phyloP scores from a whole-genome alignment of 1,140 invertebrate species.

The Lordiphosa collinella region DNA sequence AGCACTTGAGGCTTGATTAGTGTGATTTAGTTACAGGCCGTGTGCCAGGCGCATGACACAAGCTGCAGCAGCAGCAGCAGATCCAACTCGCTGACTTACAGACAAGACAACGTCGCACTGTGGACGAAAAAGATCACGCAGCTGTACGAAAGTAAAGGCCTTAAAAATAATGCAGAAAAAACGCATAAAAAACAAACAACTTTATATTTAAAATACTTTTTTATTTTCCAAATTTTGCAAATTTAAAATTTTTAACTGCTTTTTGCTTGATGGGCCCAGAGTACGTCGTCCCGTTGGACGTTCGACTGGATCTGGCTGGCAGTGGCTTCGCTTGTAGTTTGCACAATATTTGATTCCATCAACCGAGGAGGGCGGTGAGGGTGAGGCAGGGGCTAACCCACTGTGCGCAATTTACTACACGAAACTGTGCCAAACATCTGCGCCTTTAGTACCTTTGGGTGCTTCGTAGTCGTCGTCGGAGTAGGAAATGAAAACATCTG shows the following conservation, averaged over 20 bases:
- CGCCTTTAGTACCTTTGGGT: conserved; percentile 57
- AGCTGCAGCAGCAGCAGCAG: conserved; percentile 30
- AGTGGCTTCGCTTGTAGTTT: conserved; percentile 52
- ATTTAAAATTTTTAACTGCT: no score
- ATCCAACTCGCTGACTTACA: conserved; percentile 2
- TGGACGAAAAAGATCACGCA: no score
- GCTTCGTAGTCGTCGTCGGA: conserved; percentile 38
- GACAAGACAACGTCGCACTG: background rate
- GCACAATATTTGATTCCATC: conserved; percentile 78
- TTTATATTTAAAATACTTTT: no score
- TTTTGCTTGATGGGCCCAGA: background rate
- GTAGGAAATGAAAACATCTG: conserved; percentile 78
- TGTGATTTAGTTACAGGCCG: conserved; percentile 78
- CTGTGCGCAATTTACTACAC: conserved; percentile 75
- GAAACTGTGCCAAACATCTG: conserved; percentile 76
- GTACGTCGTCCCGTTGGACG: conserved; percentile 59
- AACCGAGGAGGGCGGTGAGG: conserved; percentile 20
- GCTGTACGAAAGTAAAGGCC: no score
- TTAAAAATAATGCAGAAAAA: no score
- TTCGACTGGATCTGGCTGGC: conserved; percentile 57
- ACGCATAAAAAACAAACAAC: no score
- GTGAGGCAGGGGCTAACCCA: conserved; percentile 48
- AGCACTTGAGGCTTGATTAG: conserved; percentile 75
- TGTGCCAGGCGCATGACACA: conserved; percentile 75
- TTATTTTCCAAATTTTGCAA: no score